Percentiles rank a stretch among this genome's conserved stretches.
phyloP scores from a whole-genome alignment of 1,140 invertebrate species.

The Oryzaephilus surinamensis region DNA sequence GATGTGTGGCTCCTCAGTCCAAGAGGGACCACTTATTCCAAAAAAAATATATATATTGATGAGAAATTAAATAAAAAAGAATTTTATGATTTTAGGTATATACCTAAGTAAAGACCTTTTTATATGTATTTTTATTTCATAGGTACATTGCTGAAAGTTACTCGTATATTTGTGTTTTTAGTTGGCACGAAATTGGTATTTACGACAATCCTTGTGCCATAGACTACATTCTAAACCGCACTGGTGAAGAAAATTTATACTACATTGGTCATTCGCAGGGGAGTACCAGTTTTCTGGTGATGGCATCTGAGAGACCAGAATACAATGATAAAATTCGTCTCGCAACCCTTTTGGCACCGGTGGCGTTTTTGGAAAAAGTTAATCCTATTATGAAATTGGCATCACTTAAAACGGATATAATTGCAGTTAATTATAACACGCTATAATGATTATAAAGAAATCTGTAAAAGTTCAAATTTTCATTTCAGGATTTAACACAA shows the following conservation, averaged over 20 bases:
- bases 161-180: no score
- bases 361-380: background rate
- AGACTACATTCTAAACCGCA: constrained; percentile 42
- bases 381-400: no score
- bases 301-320: no score
- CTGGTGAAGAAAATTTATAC: constrained; percentile 26
- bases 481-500: no score
- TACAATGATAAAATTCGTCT: constrained; percentile 6
- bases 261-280: constrained; percentile 8
- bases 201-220: constrained; percentile 53
- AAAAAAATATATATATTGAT: constrained; percentile 42
- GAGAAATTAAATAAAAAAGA: constrained; percentile 38
- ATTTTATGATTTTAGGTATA: constrained; percentile 54
- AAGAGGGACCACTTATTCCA: constrained; percentile 54
- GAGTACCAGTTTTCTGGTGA: constrained; percentile 1
- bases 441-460: no score
- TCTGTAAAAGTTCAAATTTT: no score
- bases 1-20: constrained; percentile 54
- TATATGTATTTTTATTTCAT: no score
- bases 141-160: no score
- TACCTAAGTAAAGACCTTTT: no score
- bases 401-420: no score
- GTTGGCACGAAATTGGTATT: constrained; percentile 57
- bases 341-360: background rate
- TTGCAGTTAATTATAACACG: no score